Evolutionary conservation across 2,797 vertebrate genomes (phyloP).

Genomic region (Hypotaenidia philippensis): DNA sequence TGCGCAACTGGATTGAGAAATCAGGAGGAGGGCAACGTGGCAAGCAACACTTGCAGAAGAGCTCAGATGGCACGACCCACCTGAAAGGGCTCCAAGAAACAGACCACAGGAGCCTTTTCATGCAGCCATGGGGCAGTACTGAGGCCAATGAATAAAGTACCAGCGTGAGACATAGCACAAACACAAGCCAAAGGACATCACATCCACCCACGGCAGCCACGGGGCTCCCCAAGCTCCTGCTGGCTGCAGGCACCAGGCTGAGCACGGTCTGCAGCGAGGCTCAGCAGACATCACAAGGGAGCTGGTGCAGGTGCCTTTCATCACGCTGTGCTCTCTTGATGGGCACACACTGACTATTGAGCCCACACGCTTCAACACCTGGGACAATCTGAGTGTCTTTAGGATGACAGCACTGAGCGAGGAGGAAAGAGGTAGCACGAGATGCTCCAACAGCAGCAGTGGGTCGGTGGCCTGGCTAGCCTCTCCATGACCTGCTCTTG

Average conservation of each 20-base stretch:
- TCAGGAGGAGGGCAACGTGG: fast-evolving
- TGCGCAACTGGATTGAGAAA: background rate
- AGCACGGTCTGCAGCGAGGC: fast-evolving
- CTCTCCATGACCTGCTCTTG: background rate
- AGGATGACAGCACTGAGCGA: fast-evolving
- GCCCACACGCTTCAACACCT: fast-evolving
- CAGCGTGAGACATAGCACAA: background rate
- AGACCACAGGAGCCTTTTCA: fast-evolving
- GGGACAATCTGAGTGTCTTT: fast-evolving
- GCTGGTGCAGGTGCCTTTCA: fast-evolving
- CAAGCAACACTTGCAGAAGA: background rate
- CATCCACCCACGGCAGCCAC: background rate
- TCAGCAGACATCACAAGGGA: background rate
- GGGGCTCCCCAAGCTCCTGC: background rate
- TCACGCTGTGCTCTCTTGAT: background rate
- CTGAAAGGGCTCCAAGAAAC: background rate
- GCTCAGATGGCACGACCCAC: background rate
- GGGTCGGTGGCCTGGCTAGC: background rate
- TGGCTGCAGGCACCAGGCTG: background rate
- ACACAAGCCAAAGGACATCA: too few species aligned
- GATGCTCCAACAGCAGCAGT: background rate
- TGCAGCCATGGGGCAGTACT: background rate
- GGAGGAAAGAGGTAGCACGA: background rate
- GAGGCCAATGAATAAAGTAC: background rate
- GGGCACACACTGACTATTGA: fast-evolving